A percentile compares a stretch with the other conserved stretches of the same genome.
Evolutionary conservation across 2,888 invertebrate genomes (phyloP).

Genomic region (Cryptosula pallasiana): DNA sequence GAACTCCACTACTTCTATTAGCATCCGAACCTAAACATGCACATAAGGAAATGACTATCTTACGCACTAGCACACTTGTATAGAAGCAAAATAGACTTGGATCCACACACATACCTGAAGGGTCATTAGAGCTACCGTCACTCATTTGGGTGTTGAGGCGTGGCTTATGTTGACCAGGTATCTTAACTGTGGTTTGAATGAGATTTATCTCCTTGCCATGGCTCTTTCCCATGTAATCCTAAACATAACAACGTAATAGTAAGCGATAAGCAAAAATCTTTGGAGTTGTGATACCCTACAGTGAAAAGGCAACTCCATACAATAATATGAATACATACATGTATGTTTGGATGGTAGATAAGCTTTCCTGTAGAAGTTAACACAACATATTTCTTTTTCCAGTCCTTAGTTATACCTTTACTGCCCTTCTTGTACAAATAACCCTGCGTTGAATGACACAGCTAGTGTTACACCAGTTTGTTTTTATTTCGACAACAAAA

Average conservation of each 20-base stretch:
- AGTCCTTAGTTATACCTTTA: slow-evolving; percentile 84
- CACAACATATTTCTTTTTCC: slow-evolving; percentile 94
- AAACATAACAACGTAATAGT: too few species aligned
- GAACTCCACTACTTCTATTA: background rate
- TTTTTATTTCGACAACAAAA: too few species aligned
- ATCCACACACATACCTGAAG: slow-evolving; percentile 4
- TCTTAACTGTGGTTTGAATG: slow-evolving; percentile 93
- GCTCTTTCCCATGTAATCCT: slow-evolving; percentile 90
- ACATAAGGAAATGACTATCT: background rate
- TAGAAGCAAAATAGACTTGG: too few species aligned
- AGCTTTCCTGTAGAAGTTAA: slow-evolving; percentile 88
- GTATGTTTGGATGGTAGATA: slow-evolving; percentile 92
- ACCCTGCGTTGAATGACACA: too few species aligned
- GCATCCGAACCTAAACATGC: background rate
- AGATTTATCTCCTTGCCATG: slow-evolving; percentile 93
- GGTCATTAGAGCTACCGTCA: slow-evolving; percentile 10
- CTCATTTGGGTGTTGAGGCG: slow-evolving; percentile 22
- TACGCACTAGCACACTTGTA: too few species aligned
- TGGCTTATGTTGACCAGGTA: slow-evolving; percentile 70
- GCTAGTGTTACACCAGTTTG: too few species aligned
- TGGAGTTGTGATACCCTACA: too few species aligned
- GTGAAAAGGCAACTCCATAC: too few species aligned
- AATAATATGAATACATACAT: slow-evolving; percentile 73
- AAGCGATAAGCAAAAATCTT: too few species aligned
- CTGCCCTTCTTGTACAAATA: slow-evolving; percentile 87